Conservation (phyloP, 2,888 invertebrate genomes). For the Celastrina argiolus region DNA sequence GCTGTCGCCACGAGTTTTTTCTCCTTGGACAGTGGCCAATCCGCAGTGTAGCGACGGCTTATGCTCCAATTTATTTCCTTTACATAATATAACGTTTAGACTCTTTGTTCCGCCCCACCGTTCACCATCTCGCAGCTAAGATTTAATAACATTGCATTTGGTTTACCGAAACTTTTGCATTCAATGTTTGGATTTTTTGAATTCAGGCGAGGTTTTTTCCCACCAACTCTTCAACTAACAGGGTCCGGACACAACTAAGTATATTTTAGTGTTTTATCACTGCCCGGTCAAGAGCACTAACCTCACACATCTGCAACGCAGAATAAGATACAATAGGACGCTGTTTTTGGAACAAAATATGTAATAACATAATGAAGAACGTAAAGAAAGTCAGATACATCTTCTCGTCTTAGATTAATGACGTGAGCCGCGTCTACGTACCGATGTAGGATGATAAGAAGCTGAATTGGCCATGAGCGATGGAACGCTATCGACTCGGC, state of each 20-base stretch:
- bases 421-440: not conserved
- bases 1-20: slow-evolving; percentile 10
- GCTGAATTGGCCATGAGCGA: not conserved
- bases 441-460: not conserved
- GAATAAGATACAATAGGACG: no score
- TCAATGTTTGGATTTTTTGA: not conserved
- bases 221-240: not conserved
- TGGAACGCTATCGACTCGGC: not conserved
- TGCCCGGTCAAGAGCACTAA: no score
- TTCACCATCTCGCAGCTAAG: not conserved
- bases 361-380: not conserved
- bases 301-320: no score
- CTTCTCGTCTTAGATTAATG: not conserved
- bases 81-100: slow-evolving; percentile 18
- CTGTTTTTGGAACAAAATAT: not conserved
- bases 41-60: slow-evolving; percentile 14
- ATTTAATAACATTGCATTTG: not conserved
- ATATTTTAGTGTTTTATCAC: no score
- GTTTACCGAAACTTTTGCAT: not conserved
- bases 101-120: slow-evolving; percentile 3
- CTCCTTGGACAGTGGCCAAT: slow-evolving; percentile 19
- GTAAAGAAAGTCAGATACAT: not conserved
- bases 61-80: slow-evolving; percentile 9
- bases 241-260: no score
- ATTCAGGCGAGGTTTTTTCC: not conserved